Conservation (phyloP, 2,888 invertebrate genomes). For the Trissolcus brochymenae region DNA sequence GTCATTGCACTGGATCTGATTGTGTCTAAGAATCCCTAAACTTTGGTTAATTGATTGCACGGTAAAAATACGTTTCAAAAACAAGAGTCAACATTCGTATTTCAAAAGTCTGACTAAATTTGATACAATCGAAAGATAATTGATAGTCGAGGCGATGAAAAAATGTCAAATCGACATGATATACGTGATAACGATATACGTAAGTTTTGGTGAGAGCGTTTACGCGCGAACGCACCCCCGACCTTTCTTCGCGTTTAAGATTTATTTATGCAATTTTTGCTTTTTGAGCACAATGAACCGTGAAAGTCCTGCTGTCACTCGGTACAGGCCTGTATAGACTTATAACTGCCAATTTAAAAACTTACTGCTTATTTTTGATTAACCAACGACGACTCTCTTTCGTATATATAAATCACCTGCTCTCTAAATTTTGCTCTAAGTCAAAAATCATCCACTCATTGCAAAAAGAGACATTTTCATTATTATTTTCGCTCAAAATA, state of each 20-base stretch:
- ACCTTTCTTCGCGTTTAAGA: slow-evolving; percentile 73
- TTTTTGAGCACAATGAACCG: slow-evolving; percentile 67
- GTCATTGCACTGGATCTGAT: slow-evolving; percentile 46
- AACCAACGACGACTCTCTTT: slow-evolving; percentile 51
- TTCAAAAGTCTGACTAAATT: slow-evolving; percentile 23
- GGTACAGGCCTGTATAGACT: slow-evolving; percentile 61
- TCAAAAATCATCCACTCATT: too few species aligned
- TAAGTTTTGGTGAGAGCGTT: slow-evolving; percentile 71
- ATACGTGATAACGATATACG: slow-evolving; percentile 71
- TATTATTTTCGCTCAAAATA: too few species aligned
- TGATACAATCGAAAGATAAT: slow-evolving; percentile 35
- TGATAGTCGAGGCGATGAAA: slow-evolving; percentile 13
- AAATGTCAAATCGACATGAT: slow-evolving; percentile 24
- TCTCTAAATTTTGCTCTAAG: too few species aligned
- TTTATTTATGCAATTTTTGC: slow-evolving; percentile 72
- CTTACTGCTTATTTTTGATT: slow-evolving; percentile 60
- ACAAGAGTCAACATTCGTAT: slow-evolving; percentile 9
- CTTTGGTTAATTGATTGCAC: slow-evolving; percentile 33
- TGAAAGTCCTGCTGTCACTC: slow-evolving; percentile 67
- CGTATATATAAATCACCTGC: slow-evolving; percentile 56
- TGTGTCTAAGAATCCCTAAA: slow-evolving; percentile 13
- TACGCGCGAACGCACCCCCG: slow-evolving; percentile 68
- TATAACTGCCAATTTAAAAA: slow-evolving; percentile 62
- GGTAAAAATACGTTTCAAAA: not conserved
- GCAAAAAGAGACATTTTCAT: too few species aligned